These are phyloP conservation scores for Gnatocerus cornutus DNA, from an alignment of 2,888 invertebrate species.

Conservation along the genomic window DNA sequence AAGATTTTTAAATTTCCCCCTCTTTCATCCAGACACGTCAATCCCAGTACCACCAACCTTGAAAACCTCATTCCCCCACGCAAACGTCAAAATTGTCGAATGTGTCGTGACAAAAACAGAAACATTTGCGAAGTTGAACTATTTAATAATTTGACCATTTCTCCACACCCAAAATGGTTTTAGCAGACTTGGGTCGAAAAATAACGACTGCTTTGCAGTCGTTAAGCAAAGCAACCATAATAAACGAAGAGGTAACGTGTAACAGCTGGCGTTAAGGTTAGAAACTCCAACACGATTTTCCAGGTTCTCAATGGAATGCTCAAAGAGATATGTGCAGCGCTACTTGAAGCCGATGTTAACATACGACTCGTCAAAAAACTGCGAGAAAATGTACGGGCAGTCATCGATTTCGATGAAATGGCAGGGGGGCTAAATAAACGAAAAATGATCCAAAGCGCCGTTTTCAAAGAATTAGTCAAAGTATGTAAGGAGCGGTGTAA, in stretches of 20 bases:
- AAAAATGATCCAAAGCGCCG: conserved; percentile 98
- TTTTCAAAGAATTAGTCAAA: conserved; percentile 98
- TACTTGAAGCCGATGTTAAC: conserved; percentile 98
- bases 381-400: conserved; percentile 96
- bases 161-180: conserved; percentile 85
- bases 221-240: conserved; percentile 97
- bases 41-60: no score
- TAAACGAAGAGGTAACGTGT: conserved; percentile 92
- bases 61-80: no score
- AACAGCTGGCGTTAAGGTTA: conserved; percentile 59
- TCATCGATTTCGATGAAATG: conserved; percentile 99
- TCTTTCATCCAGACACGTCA: no score
- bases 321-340: conserved; percentile 97
- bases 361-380: conserved; percentile 95
- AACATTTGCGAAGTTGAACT: conserved; percentile 8
- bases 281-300: conserved; percentile 51
- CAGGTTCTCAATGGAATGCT: conserved; percentile 99
- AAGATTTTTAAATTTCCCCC: conserved; percentile 7
- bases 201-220: conserved; percentile 98
- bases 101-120: conserved; percentile 7
- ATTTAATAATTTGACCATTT: neutral
- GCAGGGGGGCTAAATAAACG: conserved; percentile 98
- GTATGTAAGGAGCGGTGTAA: conserved; percentile 70
- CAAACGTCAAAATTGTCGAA: conserved; percentile 28
- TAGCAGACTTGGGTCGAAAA: conserved; percentile 99